A percentile compares a stretch with the other conserved stretches of the same genome.
These are phyloP conservation scores for Muscicapa striata DNA, from an alignment of 2,797 vertebrate species.

Conservation along the genomic window DNA sequence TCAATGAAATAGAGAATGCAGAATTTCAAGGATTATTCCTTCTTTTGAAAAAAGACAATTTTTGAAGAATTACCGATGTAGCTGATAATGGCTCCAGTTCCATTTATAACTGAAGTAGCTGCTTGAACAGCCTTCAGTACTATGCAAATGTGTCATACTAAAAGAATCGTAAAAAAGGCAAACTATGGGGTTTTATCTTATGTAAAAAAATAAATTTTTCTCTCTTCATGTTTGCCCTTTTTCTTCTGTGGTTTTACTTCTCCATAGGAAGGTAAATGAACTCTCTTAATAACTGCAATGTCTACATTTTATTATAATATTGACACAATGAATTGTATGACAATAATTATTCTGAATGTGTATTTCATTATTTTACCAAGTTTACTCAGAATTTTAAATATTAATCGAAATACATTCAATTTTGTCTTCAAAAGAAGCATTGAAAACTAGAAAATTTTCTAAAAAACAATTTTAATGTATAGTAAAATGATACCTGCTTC, in stretches of 20 bases:
- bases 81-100: neutral
- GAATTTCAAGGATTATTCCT: neutral
- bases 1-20: neutral
- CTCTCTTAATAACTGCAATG: neutral
- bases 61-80: neutral
- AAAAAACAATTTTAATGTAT: neutral
- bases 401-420: neutral
- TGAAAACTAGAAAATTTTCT: neutral
- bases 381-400: neutral
- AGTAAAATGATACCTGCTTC: neutral
- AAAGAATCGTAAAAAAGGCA: neutral
- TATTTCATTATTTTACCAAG: neutral
- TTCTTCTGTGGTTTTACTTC: neutral
- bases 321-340: neutral
- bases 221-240: neutral
- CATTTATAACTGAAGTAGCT: neutral
- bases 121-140: neutral
- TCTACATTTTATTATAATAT: neutral
- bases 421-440: neutral
- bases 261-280: neutral
- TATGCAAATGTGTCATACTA: neutral
- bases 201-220: neutral
- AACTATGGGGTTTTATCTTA: fast-evolving
- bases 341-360: neutral
- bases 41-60: neutral